Evolutionary conservation across 2,113 vertebrate species (phyloP).

Genomic region (Saguinus imperator): DNA sequence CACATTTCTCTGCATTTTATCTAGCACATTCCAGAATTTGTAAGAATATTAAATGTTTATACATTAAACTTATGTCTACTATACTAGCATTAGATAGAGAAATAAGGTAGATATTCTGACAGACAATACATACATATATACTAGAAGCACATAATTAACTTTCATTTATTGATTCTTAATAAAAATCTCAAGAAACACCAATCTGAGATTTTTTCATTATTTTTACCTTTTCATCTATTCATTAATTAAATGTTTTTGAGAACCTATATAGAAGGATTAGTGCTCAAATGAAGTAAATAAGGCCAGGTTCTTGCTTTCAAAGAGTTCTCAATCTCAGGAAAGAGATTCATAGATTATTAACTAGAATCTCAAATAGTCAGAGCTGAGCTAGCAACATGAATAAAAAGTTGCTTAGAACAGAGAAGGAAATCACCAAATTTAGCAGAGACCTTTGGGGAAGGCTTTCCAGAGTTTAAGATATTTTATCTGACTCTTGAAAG

Average conservation of each 20-base stretch:
- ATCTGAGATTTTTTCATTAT: not conserved
- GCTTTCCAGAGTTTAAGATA: not conserved
- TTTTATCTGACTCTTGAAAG: not conserved
- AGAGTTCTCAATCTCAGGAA: not conserved
- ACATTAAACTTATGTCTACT: not conserved
- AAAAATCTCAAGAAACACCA: not conserved
- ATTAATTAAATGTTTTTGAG: not conserved
- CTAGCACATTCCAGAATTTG: constrained; percentile 25
- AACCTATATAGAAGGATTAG: not conserved
- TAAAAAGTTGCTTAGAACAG: not conserved
- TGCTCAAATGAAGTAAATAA: constrained; percentile 14
- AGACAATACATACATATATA: not conserved
- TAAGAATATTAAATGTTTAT: not conserved
- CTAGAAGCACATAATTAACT: not conserved
- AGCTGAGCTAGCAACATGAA: not conserved
- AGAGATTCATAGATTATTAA: not conserved
- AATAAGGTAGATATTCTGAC: not conserved
- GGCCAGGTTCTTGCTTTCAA: not conserved
- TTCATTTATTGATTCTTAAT: not conserved
- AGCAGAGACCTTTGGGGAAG: not conserved
- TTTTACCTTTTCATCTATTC: not conserved
- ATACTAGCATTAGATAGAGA: not conserved
- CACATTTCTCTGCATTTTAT: not conserved
- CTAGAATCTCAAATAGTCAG: not conserved
- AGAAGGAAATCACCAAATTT: not conserved